phyloP scores from a whole-genome alignment of 2,888 invertebrate genomes.

The Spicauda simplicius region DNA sequence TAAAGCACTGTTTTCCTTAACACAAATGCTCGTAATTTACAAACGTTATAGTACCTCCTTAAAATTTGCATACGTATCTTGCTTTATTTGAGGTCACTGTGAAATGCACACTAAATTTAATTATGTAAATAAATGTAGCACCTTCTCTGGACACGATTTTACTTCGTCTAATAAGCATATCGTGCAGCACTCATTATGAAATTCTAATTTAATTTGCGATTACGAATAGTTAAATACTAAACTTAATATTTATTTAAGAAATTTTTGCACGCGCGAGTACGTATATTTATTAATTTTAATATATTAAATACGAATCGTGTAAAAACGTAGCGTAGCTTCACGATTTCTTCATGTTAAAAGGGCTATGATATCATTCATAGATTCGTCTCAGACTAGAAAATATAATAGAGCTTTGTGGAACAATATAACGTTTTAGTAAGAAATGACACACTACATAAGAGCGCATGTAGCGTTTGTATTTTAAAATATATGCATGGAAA shows the following conservation, averaged over 20 bases:
- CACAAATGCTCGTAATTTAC: slow-evolving; percentile 22
- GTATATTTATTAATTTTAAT: not conserved
- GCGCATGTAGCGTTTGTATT: no score
- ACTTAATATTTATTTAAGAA: slow-evolving; percentile 23
- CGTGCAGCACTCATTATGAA: slow-evolving; percentile 22
- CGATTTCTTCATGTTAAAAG: not conserved
- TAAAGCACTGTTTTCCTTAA: slow-evolving; percentile 19
- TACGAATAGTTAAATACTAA: not conserved
- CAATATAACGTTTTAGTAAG: not conserved
- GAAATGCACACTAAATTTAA: slow-evolving; percentile 29
- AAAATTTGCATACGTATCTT: slow-evolving; percentile 33
- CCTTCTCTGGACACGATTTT: slow-evolving; percentile 3
- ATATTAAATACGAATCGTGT: not conserved
- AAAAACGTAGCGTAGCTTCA: not conserved
- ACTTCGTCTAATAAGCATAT: slow-evolving; percentile 5
- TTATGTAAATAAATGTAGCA: slow-evolving; percentile 12
- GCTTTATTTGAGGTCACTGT: slow-evolving; percentile 23
- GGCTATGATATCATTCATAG: no score
- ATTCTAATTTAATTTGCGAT: slow-evolving; percentile 9
- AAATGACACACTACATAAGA: not conserved
- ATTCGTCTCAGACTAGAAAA: no score
- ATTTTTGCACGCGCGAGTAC: not conserved
- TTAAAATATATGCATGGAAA: no score
- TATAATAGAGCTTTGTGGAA: no score
- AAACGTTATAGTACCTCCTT: slow-evolving; percentile 12